These are phyloP conservation scores for Nomada lathburiana DNA, from an alignment of 2,888 invertebrate genomes.

Conservation along the genomic window DNA sequence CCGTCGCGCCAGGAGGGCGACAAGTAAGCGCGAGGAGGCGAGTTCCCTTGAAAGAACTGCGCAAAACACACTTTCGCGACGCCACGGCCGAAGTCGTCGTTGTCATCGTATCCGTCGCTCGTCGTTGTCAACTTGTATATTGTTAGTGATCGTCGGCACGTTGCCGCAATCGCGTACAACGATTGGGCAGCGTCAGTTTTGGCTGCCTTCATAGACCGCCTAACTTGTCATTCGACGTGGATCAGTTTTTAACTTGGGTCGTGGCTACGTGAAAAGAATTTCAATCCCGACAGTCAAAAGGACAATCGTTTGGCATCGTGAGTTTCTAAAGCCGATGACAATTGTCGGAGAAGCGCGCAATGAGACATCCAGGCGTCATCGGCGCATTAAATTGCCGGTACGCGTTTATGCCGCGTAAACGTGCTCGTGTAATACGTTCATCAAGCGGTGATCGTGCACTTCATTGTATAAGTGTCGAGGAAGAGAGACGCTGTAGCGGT, in stretches of 20 bases:
- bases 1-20: conserved; percentile 63
- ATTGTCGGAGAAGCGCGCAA: conserved; percentile 36
- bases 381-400: conserved; percentile 54
- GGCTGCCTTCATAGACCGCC: background rate
- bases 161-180: conserved; percentile 44
- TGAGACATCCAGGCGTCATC: conserved; percentile 51
- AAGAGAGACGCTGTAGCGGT: conserved; percentile 42
- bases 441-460: conserved; percentile 59
- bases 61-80: conserved; percentile 70
- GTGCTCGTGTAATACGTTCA: conserved; percentile 65
- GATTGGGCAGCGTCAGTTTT: background rate
- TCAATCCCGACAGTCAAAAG: background rate
- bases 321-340: conserved; percentile 25
- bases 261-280: conserved; percentile 12
- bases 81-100: conserved; percentile 53
- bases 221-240: conserved; percentile 13
- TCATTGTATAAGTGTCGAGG: conserved; percentile 44
- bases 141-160: conserved; percentile 63
- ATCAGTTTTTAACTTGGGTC: conserved; percentile 3
- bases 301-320: conserved; percentile 25
- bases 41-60: conserved; percentile 76
- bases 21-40: conserved; percentile 73
- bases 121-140: conserved; percentile 58
- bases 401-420: conserved; percentile 62
- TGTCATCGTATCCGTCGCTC: conserved; percentile 57